Conservation (phyloP, 2,797 vertebrate species). For the Siniperca obscura region DNA sequence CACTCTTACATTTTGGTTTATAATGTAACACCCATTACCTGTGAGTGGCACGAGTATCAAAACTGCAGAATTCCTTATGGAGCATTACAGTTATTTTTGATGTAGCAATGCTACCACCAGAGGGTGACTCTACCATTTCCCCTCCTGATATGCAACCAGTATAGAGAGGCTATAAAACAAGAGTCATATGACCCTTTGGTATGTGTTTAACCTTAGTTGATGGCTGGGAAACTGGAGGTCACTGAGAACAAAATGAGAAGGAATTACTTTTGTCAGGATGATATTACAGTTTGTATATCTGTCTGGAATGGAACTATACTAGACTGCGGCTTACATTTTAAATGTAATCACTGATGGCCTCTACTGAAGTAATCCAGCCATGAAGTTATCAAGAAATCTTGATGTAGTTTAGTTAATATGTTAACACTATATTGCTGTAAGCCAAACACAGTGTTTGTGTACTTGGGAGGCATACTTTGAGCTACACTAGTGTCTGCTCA, state of each 20-base stretch:
- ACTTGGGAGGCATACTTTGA: neutral
- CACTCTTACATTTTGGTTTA: neutral
- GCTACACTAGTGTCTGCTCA: neutral
- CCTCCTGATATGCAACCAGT: slow-evolving; percentile 2
- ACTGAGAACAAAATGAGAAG: neutral
- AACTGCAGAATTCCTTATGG: neutral
- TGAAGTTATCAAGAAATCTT: neutral
- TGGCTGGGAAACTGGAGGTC: neutral
- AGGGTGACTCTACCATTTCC: slow-evolving; percentile 9
- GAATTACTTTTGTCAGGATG: neutral
- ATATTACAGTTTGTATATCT: neutral
- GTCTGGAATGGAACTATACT: neutral
- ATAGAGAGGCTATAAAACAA: slow-evolving; percentile 1
- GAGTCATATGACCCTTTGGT: slow-evolving; percentile 1
- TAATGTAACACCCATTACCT: neutral
- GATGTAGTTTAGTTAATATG: neutral
- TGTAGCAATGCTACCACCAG: neutral
- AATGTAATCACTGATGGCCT: slow-evolving; percentile 4
- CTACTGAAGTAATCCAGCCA: neutral
- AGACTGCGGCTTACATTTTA: neutral
- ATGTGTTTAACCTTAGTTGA: neutral
- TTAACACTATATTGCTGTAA: neutral
- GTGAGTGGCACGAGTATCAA: slow-evolving; percentile 5
- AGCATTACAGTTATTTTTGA: neutral
- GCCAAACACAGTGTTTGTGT: slow-evolving; percentile 17